These are phyloP conservation scores for Schizothorax lantsangensis DNA, from an alignment of 2,797 vertebrate species.

Conservation along the genomic window DNA sequence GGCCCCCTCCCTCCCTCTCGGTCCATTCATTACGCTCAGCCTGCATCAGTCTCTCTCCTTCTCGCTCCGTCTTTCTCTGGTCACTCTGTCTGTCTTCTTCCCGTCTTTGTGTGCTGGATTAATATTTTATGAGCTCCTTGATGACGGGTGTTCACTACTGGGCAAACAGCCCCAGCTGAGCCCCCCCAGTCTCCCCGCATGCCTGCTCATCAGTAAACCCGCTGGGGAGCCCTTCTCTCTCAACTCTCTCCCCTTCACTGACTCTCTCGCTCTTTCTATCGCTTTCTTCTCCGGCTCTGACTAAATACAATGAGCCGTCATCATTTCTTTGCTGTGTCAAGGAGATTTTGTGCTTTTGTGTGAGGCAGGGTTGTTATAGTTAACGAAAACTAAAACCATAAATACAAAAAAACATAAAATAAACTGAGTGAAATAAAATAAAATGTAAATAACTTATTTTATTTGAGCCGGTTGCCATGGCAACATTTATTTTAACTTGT, in stretches of 20 bases:
- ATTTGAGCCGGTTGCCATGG: background rate
- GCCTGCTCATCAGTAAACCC: conserved; percentile 58
- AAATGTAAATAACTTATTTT: background rate
- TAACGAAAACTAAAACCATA: background rate
- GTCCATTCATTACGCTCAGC: conserved; percentile 60
- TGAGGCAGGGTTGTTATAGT: background rate
- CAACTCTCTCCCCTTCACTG: conserved; percentile 50
- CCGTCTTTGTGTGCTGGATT: conserved; percentile 66
- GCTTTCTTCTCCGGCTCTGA: conserved; percentile 34
- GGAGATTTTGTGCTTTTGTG: conserved; percentile 40
- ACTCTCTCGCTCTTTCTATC: conserved; percentile 23
- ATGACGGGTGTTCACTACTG: conserved; percentile 69
- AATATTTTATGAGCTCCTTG: conserved; percentile 78
- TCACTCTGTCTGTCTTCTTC: conserved; percentile 50
- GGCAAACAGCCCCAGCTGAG: conserved; percentile 77
- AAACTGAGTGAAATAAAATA: background rate
- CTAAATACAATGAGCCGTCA: conserved; percentile 57
- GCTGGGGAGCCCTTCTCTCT: conserved; percentile 54
- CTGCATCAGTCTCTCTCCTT: conserved; percentile 52
- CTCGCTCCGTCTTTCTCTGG: conserved; percentile 47
- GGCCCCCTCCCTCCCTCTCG: conserved; percentile 57
- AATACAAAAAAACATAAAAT: background rate
- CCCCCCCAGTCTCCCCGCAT: conserved; percentile 58
- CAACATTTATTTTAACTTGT: background rate
- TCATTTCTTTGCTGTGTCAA: conserved; percentile 45